Evolutionary conservation across 2,888 invertebrate genomes (phyloP).

Genomic region (Caenorhabditis becei): DNA sequence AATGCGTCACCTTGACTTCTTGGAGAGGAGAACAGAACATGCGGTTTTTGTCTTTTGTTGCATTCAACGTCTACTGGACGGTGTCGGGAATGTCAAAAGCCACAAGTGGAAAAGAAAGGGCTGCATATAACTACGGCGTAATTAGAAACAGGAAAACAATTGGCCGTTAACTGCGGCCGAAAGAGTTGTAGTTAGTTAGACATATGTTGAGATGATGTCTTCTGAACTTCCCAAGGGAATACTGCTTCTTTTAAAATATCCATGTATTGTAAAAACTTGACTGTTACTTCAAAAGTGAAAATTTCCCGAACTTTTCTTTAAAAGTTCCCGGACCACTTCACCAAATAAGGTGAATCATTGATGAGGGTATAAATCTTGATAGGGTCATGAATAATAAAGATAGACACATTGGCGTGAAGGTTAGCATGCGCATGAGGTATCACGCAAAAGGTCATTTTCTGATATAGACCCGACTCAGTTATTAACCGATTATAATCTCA

Average conservation of each 20-base stretch:
- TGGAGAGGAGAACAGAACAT: neutral
- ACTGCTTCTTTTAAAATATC: neutral
- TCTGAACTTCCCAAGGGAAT: neutral
- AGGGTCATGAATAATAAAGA: constrained; percentile 46
- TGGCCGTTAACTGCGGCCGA: neutral
- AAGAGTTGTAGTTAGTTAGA: constrained; percentile 4
- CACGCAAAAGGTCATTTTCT: constrained; percentile 43
- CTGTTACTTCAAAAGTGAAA: too few species aligned
- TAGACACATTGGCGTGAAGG: constrained; percentile 58
- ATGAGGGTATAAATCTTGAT: constrained; percentile 25
- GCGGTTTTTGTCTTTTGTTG: constrained; percentile 1
- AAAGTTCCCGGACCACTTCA: too few species aligned
- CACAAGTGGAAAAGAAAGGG: constrained; percentile 5
- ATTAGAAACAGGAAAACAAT: constrained; percentile 49
- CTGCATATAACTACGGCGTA: constrained; percentile 27
- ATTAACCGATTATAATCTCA: constrained; percentile 56
- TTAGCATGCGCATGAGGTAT: constrained; percentile 54
- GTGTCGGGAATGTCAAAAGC: constrained; percentile 39
- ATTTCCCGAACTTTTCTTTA: too few species aligned
- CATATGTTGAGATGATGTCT: neutral
- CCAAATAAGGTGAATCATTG: constrained; percentile 19
- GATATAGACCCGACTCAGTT: constrained; percentile 16
- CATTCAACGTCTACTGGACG: neutral
- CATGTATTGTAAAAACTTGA: too few species aligned
- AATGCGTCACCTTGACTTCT: constrained; percentile 36